Percentiles rank a stretch among this genome's conserved stretches.
Evolutionary conservation across 2,888 invertebrate genomes (phyloP).

Genomic region (Hofmannophila pseudospretella): DNA sequence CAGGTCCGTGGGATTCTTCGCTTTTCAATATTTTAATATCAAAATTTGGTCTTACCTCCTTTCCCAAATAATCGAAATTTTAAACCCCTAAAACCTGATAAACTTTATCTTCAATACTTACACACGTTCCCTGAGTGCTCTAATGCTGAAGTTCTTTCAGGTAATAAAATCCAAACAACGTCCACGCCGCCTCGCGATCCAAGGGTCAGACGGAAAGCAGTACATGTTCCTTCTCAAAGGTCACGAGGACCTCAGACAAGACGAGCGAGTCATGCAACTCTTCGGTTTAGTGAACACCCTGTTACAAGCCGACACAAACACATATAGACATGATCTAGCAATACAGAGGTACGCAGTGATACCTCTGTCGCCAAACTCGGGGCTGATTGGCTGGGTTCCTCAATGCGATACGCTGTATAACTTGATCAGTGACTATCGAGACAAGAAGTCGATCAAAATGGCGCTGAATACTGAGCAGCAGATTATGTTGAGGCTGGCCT

Average conservation of each 20-base stretch:
- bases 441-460: conserved; percentile 92
- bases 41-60: too few species aligned
- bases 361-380: conserved; percentile 98
- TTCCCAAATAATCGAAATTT: too few species aligned
- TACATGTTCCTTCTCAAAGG: conserved; percentile 99
- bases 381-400: conserved; percentile 99
- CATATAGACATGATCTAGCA: conserved; percentile 90
- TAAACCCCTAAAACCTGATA: too few species aligned
- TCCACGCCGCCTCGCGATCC: conserved; percentile 94
- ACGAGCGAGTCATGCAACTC: conserved; percentile 99
- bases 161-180: conserved; percentile 99
- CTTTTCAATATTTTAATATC: too few species aligned
- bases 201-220: conserved; percentile 97
- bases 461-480: conserved; percentile 95
- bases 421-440: conserved; percentile 96
- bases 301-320: conserved; percentile 95
- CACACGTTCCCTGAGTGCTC: neutral
- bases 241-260: conserved; percentile 98
- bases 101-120: too few species aligned
- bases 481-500: conserved; percentile 97
- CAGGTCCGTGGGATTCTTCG: too few species aligned
- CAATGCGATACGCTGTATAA: conserved; percentile 99
- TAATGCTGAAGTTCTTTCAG: conserved; percentile 41
- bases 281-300: conserved; percentile 98
- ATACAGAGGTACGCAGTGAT: conserved; percentile 96